Evolutionary conservation across 1,140 invertebrate species (phyloP).

Genomic region (Zaprionus inermis): DNA sequence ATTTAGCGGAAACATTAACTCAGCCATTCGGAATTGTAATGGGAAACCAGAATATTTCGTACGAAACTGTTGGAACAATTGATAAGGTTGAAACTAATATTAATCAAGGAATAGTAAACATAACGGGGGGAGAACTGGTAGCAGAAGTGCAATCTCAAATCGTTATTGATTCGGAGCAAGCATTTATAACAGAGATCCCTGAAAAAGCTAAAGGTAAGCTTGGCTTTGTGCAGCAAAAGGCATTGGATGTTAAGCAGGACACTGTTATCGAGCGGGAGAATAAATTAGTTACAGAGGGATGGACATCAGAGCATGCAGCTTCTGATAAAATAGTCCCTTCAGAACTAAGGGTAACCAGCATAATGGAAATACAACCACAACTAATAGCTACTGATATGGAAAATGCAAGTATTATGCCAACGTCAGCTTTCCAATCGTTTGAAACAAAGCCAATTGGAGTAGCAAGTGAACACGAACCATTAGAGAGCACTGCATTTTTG

Average conservation of each 20-base stretch:
- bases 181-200: conserved; percentile 21
- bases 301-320: conserved; percentile 25
- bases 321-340: conserved; percentile 13
- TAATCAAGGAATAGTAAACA: conserved; percentile 39
- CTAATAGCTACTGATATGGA: conserved; percentile 27
- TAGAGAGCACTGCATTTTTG: conserved; percentile 31
- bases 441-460: conserved; percentile 55
- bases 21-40: conserved; percentile 37
- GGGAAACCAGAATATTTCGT: conserved; percentile 40
- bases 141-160: conserved; percentile 49
- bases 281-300: neutral
- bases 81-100: neutral
- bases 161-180: conserved; percentile 52
- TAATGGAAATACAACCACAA: conserved; percentile 49
- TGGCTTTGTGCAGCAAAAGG: conserved; percentile 58
- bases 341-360: conserved; percentile 45
- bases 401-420: conserved; percentile 13
- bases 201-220: conserved; percentile 42
- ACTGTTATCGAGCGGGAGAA: conserved; percentile 53
- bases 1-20: conserved; percentile 40
- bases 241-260: conserved; percentile 54
- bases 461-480: conserved; percentile 19
- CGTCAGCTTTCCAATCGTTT: conserved; percentile 22
- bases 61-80: conserved; percentile 38
- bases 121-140: conserved; percentile 79